Evolutionary conservation across 2,888 invertebrate genomes (phyloP), one percentile per base, ranked within the genome.

Genomic region (Sinelater perroti): DNA sequence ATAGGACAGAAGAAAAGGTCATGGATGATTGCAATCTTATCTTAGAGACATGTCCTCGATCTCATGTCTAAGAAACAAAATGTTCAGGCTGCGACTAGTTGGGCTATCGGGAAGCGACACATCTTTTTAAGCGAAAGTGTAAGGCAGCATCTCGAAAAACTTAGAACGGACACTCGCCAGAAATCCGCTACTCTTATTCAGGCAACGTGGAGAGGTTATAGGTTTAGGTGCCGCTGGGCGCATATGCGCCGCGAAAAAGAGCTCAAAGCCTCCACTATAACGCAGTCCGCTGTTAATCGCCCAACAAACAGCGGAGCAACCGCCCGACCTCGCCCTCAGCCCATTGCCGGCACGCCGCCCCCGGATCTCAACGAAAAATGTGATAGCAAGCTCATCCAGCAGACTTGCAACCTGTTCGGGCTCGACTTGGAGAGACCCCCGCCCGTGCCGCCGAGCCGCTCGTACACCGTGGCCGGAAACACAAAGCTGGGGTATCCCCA

Each of bases 61-160:
- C 69, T 79, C 13, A 80, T 81, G 65, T 76, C 78, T 44, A 82
- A 85, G 67, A 82, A 85, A 53, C 80, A 83, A 20, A 75, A 72
- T 61, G 75, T 81, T 42, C 81, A 81, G 30, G 87, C 87, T n/a
- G 85, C 86, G 2, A 85, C 88, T 36, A 89, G 91, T 72, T 96
- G 95, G 93, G 93, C 94, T 17, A 84, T 93, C 38, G 97, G 97
- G 61, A 93, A 94, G 77, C 83, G 95, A 2, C 95, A 97, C 78
- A 92, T 96, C 36, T 97, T 97, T 79, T 85, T 96, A 59, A 95
- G 95, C 80, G 96, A 95, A 79, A 93, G 93, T 18, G 92, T 95
- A 72, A 84, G 95, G 3, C 95, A 95, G 79, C 93, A 93, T 70
- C 78, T 97, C 67, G 96, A 96, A 76, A 87, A 88, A 56, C 80